These are phyloP conservation scores for Candoia aspera DNA, from an alignment of 2,113 vertebrate species.

Conservation along the genomic window DNA sequence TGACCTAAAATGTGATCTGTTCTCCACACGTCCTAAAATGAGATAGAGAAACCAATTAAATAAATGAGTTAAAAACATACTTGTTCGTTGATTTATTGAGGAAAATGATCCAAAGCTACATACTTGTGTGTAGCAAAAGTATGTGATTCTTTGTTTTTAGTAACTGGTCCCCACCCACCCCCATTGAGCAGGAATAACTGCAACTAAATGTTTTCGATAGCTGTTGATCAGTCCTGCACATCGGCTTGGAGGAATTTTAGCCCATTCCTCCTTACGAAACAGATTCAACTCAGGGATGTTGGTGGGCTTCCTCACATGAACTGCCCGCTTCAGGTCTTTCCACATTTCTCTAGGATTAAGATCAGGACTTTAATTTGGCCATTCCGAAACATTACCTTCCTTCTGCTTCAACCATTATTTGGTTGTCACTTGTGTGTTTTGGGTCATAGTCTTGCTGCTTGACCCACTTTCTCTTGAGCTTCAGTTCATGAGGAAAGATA, in stretches of 20 bases:
- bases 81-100: too few relatives aligned
- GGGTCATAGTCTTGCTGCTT: too few relatives aligned
- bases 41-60: background rate
- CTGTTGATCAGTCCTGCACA: background rate
- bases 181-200: background rate
- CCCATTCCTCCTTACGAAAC: background rate
- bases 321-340: background rate
- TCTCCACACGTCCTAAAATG: background rate
- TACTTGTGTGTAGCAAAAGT: background rate
- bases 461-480: too few relatives aligned
- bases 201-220: background rate
- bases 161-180: background rate
- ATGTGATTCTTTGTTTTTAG: background rate
- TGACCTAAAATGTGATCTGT: background rate
- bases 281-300: background rate
- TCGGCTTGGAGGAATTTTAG: background rate
- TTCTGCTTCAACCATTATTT: background rate
- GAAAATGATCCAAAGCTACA: background rate
- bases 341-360: background rate
- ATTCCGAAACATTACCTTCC: background rate
- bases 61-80: background rate
- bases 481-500: too few relatives aligned
- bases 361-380: background rate
- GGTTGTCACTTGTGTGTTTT: background rate
- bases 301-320: background rate